Base-by-base conservation (phyloP, 2,797 vertebrate genomes). In the Kryptolebias ocellatus region DNA sequence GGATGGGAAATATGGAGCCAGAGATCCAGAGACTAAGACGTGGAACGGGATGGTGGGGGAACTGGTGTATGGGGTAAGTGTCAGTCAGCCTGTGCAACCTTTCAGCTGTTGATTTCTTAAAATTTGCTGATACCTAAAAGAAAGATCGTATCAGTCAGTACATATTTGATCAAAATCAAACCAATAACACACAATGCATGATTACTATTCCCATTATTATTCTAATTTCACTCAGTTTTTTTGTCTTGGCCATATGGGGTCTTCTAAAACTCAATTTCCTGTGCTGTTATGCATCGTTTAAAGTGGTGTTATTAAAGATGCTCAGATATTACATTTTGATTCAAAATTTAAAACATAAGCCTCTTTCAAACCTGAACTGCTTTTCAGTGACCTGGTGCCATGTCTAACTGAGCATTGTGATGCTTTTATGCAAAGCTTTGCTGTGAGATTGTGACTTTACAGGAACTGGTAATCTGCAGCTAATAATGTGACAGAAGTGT, bases 21-120 rank as follows among this genome's bases (percentile, higher is more conserved):
- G 97, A 84, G 97, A 99, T 88, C 95, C 97, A 15, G 97, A 99
- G 89, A 99, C 96, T 91, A 99, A 96, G 91, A 98, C 97, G 87
- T 99, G 97, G 98, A 99, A 99, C 84, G 98, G 98, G 93, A 99
- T 99, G 97, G 98, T 99, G 94, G 97, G 98, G 89, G 97, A 99
- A 91, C 95, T 99, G 90, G 97, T 99, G 72, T 99, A 99, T 85
- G 97, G 97, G 95, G 98, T 99, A 93, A 98, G 97, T 97, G 81
- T 88, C 80, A 46, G 4, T 75, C 52, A 9, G 3, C 14, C 50
- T 59, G 11, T 70, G 27, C 53, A 39, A 49, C 47, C 42, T 16
- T 27, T 64, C 53, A 54, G 52, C 27, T 64, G 12, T 61, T 65
- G 2, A 42, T 64, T 6, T 29, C 67, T 65, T 20, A 14, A 54